Conservation (phyloP, 2,113 vertebrate genomes). For the Aphelocoma coerulescens region DNA sequence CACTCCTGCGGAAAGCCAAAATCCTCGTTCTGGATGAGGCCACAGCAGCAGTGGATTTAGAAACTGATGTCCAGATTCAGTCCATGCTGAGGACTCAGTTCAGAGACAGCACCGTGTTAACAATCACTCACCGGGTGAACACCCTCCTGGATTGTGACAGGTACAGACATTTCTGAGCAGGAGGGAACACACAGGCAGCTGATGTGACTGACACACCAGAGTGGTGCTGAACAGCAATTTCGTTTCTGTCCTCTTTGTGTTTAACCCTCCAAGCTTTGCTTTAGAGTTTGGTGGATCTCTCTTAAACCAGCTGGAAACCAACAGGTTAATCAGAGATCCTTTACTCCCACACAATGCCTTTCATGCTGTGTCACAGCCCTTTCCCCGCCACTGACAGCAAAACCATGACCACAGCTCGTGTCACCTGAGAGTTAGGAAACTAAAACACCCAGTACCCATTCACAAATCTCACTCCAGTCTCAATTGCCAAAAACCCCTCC, state of each 20-base stretch:
- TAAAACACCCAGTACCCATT: not conserved
- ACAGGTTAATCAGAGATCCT: not conserved
- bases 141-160: conserved; percentile 88
- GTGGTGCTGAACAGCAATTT: not conserved
- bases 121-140: conserved; percentile 87
- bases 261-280: not conserved
- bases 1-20: conserved; percentile 87
- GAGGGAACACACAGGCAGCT: not conserved
- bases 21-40: conserved; percentile 93
- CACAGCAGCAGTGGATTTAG: conserved; percentile 88
- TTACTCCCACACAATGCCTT: not conserved
- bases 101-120: conserved; percentile 86
- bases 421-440: not conserved
- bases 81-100: conserved; percentile 83
- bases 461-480: not conserved
- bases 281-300: not conserved
- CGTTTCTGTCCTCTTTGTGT: not conserved
- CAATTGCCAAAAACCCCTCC: not conserved
- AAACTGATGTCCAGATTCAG: conserved; percentile 89
- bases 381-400: not conserved
- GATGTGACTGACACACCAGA: not conserved
- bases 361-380: not conserved
- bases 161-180: conserved; percentile 45
- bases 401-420: not conserved
- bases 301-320: not conserved